phyloP scores from a whole-genome alignment of 2,888 invertebrate genomes.

The Heterodera filipjevi region DNA sequence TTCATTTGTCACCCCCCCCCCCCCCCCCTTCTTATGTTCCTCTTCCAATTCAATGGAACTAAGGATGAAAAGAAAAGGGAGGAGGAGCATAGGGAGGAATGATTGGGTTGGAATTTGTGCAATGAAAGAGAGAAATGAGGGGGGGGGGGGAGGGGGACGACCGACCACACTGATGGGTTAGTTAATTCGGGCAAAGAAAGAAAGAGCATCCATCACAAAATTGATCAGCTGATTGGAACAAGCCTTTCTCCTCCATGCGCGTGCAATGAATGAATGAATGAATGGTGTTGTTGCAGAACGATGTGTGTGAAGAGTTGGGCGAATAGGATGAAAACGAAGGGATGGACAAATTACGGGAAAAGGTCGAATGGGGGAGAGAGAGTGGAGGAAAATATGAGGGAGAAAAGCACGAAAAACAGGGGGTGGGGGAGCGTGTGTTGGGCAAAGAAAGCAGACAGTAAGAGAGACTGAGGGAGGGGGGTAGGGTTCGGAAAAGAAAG shows the following conservation, averaged over 20 bases:
- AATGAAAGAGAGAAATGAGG: too few species aligned
- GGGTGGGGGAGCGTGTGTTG: not conserved
- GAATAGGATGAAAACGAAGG: not conserved
- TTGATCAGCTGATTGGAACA: not conserved
- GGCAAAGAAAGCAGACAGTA: not conserved
- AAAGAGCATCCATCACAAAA: not conserved
- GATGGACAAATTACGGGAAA: not conserved
- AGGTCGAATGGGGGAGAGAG: not conserved
- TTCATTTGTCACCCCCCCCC: not conserved
- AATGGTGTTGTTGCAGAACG: not conserved
- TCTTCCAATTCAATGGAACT: not conserved
- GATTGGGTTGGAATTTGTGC: not conserved
- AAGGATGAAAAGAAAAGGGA: not conserved
- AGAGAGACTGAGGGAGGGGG: too few species aligned
- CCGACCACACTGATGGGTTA: conserved; percentile 9
- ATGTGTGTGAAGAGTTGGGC: not conserved
- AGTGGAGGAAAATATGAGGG: too few species aligned
- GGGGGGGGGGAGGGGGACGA: not conserved
- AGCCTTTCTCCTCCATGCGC: not conserved
- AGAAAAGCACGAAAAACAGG: too few species aligned
- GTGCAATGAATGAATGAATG: not conserved
- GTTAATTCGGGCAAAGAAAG: not conserved
- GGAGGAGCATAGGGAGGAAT: not conserved
- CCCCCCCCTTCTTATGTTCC: not conserved
- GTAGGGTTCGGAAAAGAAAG: too few species aligned